These are phyloP conservation scores for Agonopterix heracliana DNA, from an alignment of 2,888 invertebrate species.

Conservation along the genomic window DNA sequence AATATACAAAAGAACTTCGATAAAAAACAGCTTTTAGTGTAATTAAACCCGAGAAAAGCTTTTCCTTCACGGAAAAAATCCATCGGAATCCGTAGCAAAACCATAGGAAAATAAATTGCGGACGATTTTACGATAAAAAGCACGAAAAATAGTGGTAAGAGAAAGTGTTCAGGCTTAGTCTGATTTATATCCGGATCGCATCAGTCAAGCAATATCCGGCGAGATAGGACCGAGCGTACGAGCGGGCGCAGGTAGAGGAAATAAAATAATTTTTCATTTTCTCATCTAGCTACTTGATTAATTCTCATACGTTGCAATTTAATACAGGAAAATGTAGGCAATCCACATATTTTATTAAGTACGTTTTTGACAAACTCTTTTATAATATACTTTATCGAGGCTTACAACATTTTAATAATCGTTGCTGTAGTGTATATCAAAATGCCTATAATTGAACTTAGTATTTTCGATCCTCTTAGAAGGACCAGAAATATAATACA, in stretches of 20 bases:
- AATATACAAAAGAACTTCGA: constrained; percentile 1
- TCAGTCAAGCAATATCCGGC: constrained; percentile 55
- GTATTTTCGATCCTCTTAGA: no score
- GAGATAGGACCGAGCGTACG: constrained; percentile 26
- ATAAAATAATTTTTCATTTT: constrained; percentile 48
- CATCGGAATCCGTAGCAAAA: constrained; percentile 13
- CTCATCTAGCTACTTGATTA: constrained; percentile 31
- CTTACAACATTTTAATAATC: no score
- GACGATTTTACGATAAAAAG: constrained; percentile 31
- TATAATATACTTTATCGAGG: no score
- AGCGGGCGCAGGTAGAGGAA: constrained; percentile 37
- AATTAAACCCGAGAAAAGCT: constrained; percentile 4
- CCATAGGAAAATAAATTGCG: constrained; percentile 18
- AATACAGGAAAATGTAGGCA: background rate
- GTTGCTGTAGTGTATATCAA: no score
- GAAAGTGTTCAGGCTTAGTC: constrained; percentile 31
- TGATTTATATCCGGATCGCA: constrained; percentile 60
- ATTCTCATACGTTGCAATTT: constrained; percentile 18
- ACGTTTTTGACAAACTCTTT: no score
- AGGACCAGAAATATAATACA: no score
- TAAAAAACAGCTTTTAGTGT: constrained; percentile 2
- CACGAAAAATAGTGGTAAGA: constrained; percentile 33
- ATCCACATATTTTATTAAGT: background rate
- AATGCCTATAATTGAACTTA: no score
- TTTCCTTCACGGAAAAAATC: constrained; percentile 4